phyloP scores from a whole-genome alignment of 2,113 vertebrate genomes.

The Drymodes brunneopygia region DNA sequence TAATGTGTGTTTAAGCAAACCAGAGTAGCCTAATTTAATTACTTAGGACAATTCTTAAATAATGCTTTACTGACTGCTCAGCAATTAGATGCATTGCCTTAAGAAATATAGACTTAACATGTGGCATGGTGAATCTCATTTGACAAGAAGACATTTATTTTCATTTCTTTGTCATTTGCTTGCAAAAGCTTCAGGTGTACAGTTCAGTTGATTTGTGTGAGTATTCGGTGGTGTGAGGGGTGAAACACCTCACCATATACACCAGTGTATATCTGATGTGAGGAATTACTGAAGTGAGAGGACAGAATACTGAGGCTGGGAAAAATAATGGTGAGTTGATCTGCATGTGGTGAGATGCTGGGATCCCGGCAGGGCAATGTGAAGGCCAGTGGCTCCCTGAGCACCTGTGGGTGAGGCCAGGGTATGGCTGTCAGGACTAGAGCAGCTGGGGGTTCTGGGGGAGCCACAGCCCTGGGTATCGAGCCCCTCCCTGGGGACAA shows the following conservation, averaged over 20 bases:
- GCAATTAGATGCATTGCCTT: constrained; percentile 32
- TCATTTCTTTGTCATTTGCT: background rate
- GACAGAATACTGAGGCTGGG: background rate
- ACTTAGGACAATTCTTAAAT: constrained; percentile 63
- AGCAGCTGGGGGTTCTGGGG: accelerated
- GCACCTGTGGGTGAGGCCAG: accelerated
- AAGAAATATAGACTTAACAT: constrained; percentile 26
- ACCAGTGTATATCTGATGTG: background rate
- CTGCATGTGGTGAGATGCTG: too few relatives aligned
- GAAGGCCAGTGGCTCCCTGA: background rate
- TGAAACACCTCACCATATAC: too few relatives aligned
- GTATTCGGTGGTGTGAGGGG: accelerated
- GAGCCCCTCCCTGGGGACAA: background rate
- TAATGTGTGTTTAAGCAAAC: constrained; percentile 57
- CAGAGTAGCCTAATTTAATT: constrained; percentile 62
- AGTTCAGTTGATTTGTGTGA: background rate
- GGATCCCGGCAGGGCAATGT: background rate
- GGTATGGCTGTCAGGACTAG: accelerated
- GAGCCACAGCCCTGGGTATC: accelerated
- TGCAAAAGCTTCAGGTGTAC: background rate
- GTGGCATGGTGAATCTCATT: background rate
- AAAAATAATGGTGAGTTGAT: background rate
- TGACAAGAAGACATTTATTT: background rate
- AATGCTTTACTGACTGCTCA: constrained; percentile 29
- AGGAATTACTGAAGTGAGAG: background rate